Evolutionary conservation across 2,113 vertebrate species (phyloP).

Genomic region (Cranoglanis bouderius): DNA sequence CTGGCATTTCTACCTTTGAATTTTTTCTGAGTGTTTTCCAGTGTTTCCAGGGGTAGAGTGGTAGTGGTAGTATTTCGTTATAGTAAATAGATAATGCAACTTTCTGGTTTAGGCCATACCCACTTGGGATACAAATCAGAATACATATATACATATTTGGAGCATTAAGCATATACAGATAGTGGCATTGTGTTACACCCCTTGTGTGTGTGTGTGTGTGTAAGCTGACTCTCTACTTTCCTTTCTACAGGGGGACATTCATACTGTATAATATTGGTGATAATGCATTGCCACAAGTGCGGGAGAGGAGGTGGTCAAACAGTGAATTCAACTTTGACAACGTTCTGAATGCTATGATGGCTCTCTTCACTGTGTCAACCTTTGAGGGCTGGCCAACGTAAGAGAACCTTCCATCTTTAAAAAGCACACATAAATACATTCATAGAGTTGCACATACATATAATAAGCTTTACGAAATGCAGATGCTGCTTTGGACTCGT

Average conservation of each 20-base stretch:
- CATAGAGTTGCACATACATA: background rate
- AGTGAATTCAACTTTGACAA: conserved; percentile 99
- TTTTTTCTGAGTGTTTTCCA: too few species aligned
- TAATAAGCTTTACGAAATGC: background rate
- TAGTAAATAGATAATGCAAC: background rate
- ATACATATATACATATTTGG: background rate
- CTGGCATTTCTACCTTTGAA: too few species aligned
- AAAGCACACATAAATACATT: background rate
- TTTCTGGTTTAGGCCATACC: background rate
- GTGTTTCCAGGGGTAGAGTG: too few species aligned
- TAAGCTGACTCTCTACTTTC: conserved; percentile 1
- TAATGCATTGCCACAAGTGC: conserved; percentile 84
- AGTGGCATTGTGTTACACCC: background rate
- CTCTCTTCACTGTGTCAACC: conserved; percentile 96
- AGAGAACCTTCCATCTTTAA: conserved; percentile 58
- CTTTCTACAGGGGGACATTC: conserved; percentile 79
- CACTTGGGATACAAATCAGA: background rate
- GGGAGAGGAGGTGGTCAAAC: conserved; percentile 90
- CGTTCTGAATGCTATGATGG: conserved; percentile 98
- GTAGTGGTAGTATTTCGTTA: too few species aligned
- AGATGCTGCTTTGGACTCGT: background rate
- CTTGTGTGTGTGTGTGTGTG: background rate
- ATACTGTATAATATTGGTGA: conserved; percentile 95
- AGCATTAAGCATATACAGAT: background rate
- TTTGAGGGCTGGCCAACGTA: conserved; percentile 98